Base-by-base conservation (phyloP, 1,140 invertebrate genomes). In the Elymnias hypermnestra region DNA sequence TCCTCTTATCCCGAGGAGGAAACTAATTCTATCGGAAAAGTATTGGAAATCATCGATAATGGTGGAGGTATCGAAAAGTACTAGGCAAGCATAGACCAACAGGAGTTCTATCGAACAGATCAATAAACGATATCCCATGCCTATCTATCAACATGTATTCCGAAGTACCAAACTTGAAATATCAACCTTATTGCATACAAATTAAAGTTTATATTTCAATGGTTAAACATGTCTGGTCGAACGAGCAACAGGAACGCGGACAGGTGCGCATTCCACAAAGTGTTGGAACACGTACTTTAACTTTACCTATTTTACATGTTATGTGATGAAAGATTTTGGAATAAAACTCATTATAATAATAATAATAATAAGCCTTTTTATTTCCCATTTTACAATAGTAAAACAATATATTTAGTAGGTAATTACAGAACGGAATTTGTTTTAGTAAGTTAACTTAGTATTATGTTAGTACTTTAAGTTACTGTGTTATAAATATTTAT, bases 11-110 rank as follows among this genome's bases (percentile, higher is more conserved):
- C n/a, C n/a, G n/a, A n/a, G n/a, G n/a, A n/a, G n/a, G n/a, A n/a
- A n/a, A n/a, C n/a, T n/a, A n/a, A n/a, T n/a, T n/a, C n/a, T n/a
- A n/a, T n/a, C n/a, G n/a, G n/a, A 21, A 50, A 55, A 28, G 28
- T 79, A 79, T 82, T 57, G 74, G 64, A 65, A 73, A 83, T 83
- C 62, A 59, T 71, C 78, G 67, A 83, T 84, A 77, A 72, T 72
- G 65, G 66, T 66, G 47, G 64, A 72, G 60, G 67, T 76, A 79
- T 84, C 72, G 78, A 75, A 81, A 84, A 79, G 56, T 72, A 84
- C 78, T 57, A 79, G 78, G 74, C 31, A 19, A 15, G 1, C 72
- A 84, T 60, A 44, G 57, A 38, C 5, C 3, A 14, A 5, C 2
- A 46, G 39, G 65, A 76, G 70, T 36, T 70, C 42, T 65, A 57